Conservation (phyloP, 1,140 invertebrate species). For the Micrasema minimum region DNA sequence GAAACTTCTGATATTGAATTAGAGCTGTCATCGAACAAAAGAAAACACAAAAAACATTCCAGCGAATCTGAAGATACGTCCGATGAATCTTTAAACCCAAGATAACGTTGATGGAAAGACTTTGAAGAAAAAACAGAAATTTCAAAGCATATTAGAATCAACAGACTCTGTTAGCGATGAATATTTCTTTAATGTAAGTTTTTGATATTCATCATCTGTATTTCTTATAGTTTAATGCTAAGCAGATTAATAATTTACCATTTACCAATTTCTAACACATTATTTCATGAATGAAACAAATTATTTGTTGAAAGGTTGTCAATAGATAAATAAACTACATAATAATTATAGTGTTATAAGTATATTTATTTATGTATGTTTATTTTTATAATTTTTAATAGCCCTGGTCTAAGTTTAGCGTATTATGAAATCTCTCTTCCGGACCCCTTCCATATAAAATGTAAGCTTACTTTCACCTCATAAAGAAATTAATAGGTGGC, state of each 20-base stretch:
- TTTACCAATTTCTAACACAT: neutral
- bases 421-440: too few species aligned
- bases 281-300: too few species aligned
- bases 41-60: neutral
- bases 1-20: neutral
- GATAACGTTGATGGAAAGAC: neutral
- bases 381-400: too few species aligned
- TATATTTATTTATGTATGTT: too few species aligned
- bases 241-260: neutral
- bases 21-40: neutral
- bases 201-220: neutral
- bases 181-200: slow-evolving; percentile 8
- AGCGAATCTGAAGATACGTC: neutral
- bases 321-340: too few species aligned
- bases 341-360: too few species aligned
- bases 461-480: too few species aligned
- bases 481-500: too few species aligned
- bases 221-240: neutral
- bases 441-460: too few species aligned
- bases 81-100: neutral
- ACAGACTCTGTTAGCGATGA: slow-evolving; percentile 1
- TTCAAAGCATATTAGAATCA: neutral
- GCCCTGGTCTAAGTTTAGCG: too few species aligned
- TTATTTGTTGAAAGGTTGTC: too few species aligned
- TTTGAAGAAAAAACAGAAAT: neutral